phyloP scores from a whole-genome alignment of 1,140 invertebrate species.

The Oncopodura yosiiana region DNA sequence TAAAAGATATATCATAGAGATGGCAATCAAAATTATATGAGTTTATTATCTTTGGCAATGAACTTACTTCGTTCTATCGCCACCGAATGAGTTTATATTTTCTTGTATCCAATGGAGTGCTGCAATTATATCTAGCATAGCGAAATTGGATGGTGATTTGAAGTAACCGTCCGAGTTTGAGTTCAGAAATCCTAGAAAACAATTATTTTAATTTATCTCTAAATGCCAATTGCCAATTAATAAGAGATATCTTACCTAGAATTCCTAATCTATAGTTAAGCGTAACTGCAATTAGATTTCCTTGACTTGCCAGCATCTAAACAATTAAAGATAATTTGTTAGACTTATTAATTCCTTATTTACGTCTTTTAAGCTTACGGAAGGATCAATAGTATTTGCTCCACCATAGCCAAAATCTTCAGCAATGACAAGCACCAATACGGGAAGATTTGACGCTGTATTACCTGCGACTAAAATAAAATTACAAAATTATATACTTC shows the following conservation, averaged over 20 bases:
- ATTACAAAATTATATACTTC: too few relatives aligned
- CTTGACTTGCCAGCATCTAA: slow-evolving; percentile 81
- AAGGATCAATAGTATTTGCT: slow-evolving; percentile 89
- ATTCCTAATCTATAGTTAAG: slow-evolving; percentile 94
- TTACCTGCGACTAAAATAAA: slow-evolving; percentile 27
- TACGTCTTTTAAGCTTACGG: too few relatives aligned
- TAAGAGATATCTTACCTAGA: slow-evolving; percentile 69
- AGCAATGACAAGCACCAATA: slow-evolving; percentile 86
- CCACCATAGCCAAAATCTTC: slow-evolving; percentile 93
- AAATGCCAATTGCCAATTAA: too few relatives aligned
- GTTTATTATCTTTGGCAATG: too few relatives aligned
- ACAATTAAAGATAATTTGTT: too few relatives aligned
- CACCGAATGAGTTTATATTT: slow-evolving; percentile 76
- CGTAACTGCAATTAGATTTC: slow-evolving; percentile 85
- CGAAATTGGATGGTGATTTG: slow-evolving; percentile 80
- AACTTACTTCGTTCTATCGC: slow-evolving; percentile 64
- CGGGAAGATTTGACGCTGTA: slow-evolving; percentile 45
- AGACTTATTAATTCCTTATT: too few relatives aligned
- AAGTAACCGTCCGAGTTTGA: slow-evolving; percentile 72
- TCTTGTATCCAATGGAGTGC: slow-evolving; percentile 77
- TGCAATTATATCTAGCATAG: slow-evolving; percentile 47
- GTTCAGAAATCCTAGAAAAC: slow-evolving; percentile 74
- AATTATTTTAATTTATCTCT: too few relatives aligned
- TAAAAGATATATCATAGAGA: too few relatives aligned
- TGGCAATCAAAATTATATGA: too few relatives aligned